phyloP scores from a whole-genome alignment of 2,113 vertebrate species.

The Zosterops lateralis region DNA sequence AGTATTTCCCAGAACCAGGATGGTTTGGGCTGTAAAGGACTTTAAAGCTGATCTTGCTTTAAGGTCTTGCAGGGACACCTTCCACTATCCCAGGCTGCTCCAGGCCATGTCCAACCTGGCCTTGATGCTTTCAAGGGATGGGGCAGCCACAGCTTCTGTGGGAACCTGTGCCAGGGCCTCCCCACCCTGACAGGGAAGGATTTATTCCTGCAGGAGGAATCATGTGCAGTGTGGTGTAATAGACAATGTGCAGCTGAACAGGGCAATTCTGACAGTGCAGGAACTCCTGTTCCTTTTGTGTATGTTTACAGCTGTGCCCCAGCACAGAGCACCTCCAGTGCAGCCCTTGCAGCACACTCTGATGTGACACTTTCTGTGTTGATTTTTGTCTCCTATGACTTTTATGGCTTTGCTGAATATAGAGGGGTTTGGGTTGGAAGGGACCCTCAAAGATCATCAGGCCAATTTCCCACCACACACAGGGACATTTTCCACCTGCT shows the following conservation, averaged over 20 bases:
- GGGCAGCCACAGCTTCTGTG: not conserved
- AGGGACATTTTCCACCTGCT: not conserved
- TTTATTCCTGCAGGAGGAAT: not conserved
- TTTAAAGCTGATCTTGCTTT: not conserved
- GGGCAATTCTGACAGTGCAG: not conserved
- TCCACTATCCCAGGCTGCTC: not conserved
- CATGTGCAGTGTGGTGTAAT: accelerated
- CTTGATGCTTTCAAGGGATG: not conserved
- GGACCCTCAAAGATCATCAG: not conserved
- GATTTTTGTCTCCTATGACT: not conserved
- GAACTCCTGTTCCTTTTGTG: not conserved
- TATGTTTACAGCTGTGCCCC: not conserved
- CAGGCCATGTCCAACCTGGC: not conserved
- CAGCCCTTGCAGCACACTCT: not conserved
- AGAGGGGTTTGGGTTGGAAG: not conserved
- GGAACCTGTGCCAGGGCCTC: not conserved
- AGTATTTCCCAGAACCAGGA: not conserved
- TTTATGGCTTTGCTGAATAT: not conserved
- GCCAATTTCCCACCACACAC: not conserved
- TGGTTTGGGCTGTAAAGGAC: not conserved
- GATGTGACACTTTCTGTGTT: not conserved
- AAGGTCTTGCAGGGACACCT: not conserved
- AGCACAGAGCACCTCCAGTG: not conserved
- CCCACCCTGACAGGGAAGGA: not conserved
- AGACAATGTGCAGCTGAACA: not conserved